A percentile compares a stretch with the other conserved stretches of the same genome.
Conservation (phyloP, 2,113 vertebrate species). For the Penelope pileata region DNA sequence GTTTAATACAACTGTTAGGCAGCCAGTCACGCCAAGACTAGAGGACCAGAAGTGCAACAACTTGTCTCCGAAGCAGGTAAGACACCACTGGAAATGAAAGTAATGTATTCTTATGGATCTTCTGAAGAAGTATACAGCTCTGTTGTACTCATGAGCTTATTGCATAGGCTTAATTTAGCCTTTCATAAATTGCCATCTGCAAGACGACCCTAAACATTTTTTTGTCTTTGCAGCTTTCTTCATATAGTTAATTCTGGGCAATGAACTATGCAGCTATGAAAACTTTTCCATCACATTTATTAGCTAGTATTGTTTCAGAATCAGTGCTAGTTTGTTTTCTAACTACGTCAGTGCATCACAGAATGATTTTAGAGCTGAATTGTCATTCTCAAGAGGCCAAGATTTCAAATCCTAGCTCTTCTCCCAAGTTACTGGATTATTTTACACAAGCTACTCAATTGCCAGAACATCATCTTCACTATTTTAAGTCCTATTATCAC, state of each 20-base stretch:
- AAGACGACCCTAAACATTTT: not conserved
- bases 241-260: not conserved
- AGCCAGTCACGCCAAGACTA: not conserved
- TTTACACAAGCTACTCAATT: not conserved
- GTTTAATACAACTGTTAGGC: not conserved
- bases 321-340: slow-evolving; percentile 33
- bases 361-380: not conserved
- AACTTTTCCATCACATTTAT: slow-evolving; percentile 8
- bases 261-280: not conserved
- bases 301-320: slow-evolving; percentile 44
- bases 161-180: not conserved
- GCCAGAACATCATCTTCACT: not conserved
- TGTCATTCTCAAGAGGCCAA: not conserved
- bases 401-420: not conserved
- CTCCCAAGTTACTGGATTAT: not conserved
- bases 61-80: not conserved
- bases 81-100: not conserved
- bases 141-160: not conserved
- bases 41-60: not conserved
- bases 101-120: not conserved
- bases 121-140: not conserved
- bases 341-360: not conserved
- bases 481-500: not conserved
- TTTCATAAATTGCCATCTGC: slow-evolving; percentile 14
- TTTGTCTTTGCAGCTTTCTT: not conserved